Evolutionary conservation across 2,113 vertebrate species (phyloP).

Genomic region (Cyanoramphus novaezelandiae): DNA sequence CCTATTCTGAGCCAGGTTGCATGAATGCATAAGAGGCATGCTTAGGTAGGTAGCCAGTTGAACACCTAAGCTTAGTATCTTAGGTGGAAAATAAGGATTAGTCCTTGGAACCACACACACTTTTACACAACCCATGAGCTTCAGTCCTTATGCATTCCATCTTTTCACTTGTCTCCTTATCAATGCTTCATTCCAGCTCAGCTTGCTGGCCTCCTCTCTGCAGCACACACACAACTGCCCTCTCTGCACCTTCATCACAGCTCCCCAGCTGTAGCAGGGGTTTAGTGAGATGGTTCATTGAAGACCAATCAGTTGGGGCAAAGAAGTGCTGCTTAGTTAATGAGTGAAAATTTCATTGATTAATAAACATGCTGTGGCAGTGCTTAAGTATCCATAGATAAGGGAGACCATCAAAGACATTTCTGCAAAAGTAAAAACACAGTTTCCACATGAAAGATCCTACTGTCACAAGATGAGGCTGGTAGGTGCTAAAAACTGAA

Average conservation of each 20-base stretch:
- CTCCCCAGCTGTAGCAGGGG: background rate
- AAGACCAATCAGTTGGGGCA: background rate
- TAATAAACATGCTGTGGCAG: accelerated
- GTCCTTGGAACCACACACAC: background rate
- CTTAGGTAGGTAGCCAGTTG: background rate
- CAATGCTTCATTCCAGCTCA: background rate
- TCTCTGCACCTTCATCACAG: background rate
- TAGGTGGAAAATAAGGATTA: background rate
- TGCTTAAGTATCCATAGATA: background rate
- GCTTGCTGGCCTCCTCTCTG: background rate
- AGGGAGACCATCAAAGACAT: background rate
- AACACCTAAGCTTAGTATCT: background rate
- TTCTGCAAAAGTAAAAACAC: background rate
- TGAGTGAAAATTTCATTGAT: background rate
- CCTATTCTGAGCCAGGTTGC: background rate
- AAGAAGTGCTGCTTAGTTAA: background rate
- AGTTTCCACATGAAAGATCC: background rate
- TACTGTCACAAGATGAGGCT: background rate
- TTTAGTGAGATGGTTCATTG: background rate
- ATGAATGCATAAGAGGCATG: background rate
- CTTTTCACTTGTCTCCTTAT: background rate
- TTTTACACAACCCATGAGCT: background rate
- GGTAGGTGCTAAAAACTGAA: background rate
- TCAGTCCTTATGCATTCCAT: background rate
- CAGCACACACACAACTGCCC: background rate